A percentile compares a stretch with the other conserved stretches of the same genome.
Conservation (phyloP, 2,888 invertebrate species). For the Drosophila imparisetae region DNA sequence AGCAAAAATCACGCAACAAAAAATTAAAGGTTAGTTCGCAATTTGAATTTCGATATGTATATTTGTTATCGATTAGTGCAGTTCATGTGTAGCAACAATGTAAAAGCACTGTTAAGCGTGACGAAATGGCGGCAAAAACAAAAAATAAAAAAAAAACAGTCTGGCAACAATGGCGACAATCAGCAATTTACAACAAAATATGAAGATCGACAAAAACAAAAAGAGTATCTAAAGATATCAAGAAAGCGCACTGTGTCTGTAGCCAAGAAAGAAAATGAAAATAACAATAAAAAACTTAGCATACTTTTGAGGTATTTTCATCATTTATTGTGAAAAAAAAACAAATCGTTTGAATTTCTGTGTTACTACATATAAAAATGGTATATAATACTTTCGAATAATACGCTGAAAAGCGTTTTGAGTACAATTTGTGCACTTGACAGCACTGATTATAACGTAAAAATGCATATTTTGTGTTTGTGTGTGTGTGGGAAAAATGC, state of each 20-base stretch:
- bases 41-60: neutral
- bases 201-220: neutral
- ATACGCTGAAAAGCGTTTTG: neutral
- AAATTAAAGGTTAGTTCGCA: neutral
- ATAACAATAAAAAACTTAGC: neutral
- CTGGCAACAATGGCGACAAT: neutral
- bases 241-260: neutral
- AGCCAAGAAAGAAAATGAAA: neutral
- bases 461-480: neutral
- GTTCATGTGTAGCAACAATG: neutral
- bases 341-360: neutral
- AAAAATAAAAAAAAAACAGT: neutral
- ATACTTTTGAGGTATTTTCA: constrained; percentile 16
- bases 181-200: neutral
- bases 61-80: constrained; percentile 1
- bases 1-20: neutral
- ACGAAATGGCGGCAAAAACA: neutral
- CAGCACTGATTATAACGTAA: neutral
- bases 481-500: neutral
- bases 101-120: constrained; percentile 3
- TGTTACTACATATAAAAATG: neutral
- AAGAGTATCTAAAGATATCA: neutral
- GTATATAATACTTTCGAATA: neutral
- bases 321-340: neutral
- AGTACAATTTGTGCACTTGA: neutral